These are phyloP conservation scores for Hycleus cichorii DNA, from an alignment of 1,140 invertebrate genomes.

Conservation along the genomic window DNA sequence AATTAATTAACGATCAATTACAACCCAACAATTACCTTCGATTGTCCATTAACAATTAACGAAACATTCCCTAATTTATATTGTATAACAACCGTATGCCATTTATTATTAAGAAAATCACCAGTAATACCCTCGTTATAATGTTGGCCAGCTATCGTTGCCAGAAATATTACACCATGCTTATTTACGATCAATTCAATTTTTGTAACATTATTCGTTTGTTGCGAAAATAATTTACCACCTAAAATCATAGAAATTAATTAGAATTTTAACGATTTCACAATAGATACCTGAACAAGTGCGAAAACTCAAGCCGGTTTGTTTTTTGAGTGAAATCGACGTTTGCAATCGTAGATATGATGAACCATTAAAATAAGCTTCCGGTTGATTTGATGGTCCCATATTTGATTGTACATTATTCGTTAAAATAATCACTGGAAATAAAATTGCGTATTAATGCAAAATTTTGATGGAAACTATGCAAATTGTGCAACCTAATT, in stretches of 20 bases:
- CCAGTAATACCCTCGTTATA: constrained; percentile 57
- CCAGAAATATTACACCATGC: constrained; percentile 59
- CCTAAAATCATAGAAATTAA: constrained; percentile 35
- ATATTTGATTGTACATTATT: neutral
- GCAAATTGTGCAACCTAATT: too few relatives aligned
- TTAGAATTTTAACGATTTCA: neutral
- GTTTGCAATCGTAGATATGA: constrained; percentile 61
- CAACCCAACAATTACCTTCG: constrained; percentile 24
- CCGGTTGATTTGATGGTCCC: constrained; percentile 51
- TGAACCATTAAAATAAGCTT: constrained; percentile 75
- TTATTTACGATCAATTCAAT: constrained; percentile 57
- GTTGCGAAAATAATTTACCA: constrained; percentile 66
- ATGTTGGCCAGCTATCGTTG: constrained; percentile 47
- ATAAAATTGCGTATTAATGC: too few relatives aligned
- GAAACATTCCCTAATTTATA: constrained; percentile 59
- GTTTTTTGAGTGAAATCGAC: constrained; percentile 64
- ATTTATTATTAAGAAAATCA: constrained; percentile 66
- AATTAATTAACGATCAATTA: neutral
- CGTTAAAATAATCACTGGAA: too few relatives aligned
- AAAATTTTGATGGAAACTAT: too few relatives aligned
- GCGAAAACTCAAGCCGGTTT: constrained; percentile 71
- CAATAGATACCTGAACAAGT: constrained; percentile 56
- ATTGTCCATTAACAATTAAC: constrained; percentile 49
- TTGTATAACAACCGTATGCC: constrained; percentile 68
- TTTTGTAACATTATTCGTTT: constrained; percentile 56